Percentiles rank a stretch among this genome's conserved stretches.
Evolutionary conservation across 2,888 invertebrate genomes (phyloP).

Genomic region (Pedicia rivosa): DNA sequence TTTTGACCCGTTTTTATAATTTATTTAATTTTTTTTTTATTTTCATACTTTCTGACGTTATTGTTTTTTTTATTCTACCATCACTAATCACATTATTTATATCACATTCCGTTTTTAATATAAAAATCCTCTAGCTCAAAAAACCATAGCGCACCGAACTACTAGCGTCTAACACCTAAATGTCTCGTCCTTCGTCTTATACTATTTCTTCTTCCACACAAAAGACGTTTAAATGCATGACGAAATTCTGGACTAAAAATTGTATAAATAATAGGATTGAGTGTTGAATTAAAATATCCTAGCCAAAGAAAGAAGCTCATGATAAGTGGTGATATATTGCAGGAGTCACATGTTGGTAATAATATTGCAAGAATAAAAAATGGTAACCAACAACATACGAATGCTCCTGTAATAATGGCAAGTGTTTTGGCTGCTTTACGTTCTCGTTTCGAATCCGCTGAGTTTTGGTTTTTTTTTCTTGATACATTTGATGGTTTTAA

Average conservation of each 20-base stretch:
- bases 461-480: conserved; percentile 26
- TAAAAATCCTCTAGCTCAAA: too few relatives aligned
- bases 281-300: conserved; percentile 80
- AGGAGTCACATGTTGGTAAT: conserved; percentile 63
- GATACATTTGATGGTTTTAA: conserved; percentile 14
- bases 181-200: conserved; percentile 8
- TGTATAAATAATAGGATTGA: conserved; percentile 88
- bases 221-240: conserved; percentile 74
- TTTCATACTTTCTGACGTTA: too few relatives aligned
- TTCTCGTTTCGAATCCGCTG: conserved; percentile 51
- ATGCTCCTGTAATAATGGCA: conserved; percentile 85
- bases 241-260: conserved; percentile 87
- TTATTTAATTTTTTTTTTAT: too few relatives aligned
- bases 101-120: too few relatives aligned
- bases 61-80: too few relatives aligned
- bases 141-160: too few relatives aligned
- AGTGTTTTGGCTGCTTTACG: conserved; percentile 79
- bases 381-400: conserved; percentile 87
- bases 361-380: conserved; percentile 82
- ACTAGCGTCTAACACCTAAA: conserved; percentile 7
- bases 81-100: too few relatives aligned
- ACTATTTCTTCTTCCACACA: conserved; percentile 39
- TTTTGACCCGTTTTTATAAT: too few relatives aligned
- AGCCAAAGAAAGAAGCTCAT: conserved; percentile 74
- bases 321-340: conserved; percentile 54